Evolutionary conservation across 2,888 invertebrate species (phyloP).

Genomic region (Pimpla rufipes): DNA sequence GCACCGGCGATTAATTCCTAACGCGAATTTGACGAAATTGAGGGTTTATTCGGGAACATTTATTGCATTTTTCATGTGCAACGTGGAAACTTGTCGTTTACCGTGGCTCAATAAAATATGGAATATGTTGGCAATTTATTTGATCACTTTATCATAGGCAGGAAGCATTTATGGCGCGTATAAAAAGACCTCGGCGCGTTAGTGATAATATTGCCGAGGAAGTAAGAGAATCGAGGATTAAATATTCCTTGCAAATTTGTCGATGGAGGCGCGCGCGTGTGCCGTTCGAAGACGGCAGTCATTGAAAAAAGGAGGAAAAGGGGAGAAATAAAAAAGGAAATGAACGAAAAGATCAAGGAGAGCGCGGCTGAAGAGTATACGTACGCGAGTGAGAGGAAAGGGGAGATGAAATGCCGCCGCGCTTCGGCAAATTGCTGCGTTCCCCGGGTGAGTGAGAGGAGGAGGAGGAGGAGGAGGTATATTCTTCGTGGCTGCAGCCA

Average conservation of each 20-base stretch:
- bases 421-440: constrained; percentile 67
- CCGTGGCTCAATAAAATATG: neutral
- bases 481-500: constrained; percentile 36
- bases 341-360: constrained; percentile 64
- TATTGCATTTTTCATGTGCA: neutral
- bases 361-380: constrained; percentile 61
- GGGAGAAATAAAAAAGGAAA: constrained; percentile 32
- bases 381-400: constrained; percentile 55
- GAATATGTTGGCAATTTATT: neutral
- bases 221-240: constrained; percentile 30
- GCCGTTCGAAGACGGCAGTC: constrained; percentile 52
- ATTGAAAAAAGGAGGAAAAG: constrained; percentile 25
- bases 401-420: constrained; percentile 68
- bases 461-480: constrained; percentile 63
- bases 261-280: constrained; percentile 55
- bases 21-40: neutral
- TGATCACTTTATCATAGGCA: constrained; percentile 14
- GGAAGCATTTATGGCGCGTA: constrained; percentile 10
- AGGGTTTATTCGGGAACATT: neutral
- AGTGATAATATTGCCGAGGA: constrained; percentile 17
- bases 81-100: neutral
- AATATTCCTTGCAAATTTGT: constrained; percentile 64
- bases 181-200: neutral
- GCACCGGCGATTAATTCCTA: neutral
- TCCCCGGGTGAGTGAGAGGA: constrained; percentile 30